Base-by-base conservation (phyloP, 2,888 invertebrate species). In the Elegia similella region DNA sequence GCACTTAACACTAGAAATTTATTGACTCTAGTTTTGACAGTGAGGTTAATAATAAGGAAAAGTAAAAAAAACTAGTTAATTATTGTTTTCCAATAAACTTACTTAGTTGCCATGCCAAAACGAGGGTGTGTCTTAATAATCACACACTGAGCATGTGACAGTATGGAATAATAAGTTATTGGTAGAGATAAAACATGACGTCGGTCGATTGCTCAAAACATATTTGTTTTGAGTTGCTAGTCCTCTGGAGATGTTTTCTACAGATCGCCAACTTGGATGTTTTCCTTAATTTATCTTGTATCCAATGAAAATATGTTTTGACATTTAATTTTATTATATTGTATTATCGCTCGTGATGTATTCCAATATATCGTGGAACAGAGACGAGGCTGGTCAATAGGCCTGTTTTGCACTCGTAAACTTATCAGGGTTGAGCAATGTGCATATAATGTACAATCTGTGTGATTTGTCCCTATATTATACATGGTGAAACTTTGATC, bases 41-140 rank as follows among this genome's bases (percentile, higher is more conserved):
- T 2, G 5, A 23, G 23, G 23, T 23, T 23, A 23, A 23, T n/a
- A n/a, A n/a, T n/a, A n/a, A 23, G 23, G 23, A 5, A 23, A 23
- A 23, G 2, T 23, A 23, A 23, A 23, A 23, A 23, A 23, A 23
- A 23, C 23, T 23, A 5, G 2, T 23, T 23, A 23, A 23, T 23
- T 5, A 23, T 23, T 23, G 23, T 23, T 2, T 23, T 23, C 23
- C 23, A 23, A 5, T 23, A 23, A 23, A 23, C 1, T 17, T 17
- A 6, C 62, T 65, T 23, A 59, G 88, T 91, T 88, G 82, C 86
- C 72, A 87, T 72, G 85, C 75, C 60, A 65, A 70, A 72, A 57
- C 75, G 88, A 86, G 89, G 90, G 90, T 91, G 90, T 91, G 90
- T 90, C 88, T 75, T 80, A 76, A 78, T 82, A 80, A 78, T 78